A percentile compares a stretch with the other conserved stretches of the same genome.
These are phyloP conservation scores for Pteronura brasiliensis DNA, from an alignment of 2,113 vertebrate genomes.

Conservation along the genomic window DNA sequence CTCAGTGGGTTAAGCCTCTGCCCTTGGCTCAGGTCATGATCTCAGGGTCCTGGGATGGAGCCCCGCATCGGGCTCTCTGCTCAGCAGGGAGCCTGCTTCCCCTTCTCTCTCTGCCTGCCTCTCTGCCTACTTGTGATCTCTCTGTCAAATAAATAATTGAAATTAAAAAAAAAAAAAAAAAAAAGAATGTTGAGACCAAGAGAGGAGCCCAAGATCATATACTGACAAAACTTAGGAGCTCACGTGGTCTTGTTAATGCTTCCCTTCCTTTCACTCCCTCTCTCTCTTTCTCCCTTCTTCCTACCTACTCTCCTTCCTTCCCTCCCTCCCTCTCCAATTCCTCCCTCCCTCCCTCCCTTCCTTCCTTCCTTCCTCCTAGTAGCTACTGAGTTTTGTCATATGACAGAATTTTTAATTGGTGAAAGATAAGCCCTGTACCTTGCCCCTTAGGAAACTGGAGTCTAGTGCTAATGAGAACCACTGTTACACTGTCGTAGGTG, in stretches of 20 bases:
- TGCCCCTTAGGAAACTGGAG: neutral
- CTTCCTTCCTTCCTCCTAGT: neutral
- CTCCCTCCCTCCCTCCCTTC: neutral
- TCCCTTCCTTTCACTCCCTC: neutral
- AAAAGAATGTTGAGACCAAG: neutral
- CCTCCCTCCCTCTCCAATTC: too few species aligned
- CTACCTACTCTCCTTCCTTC: too few species aligned
- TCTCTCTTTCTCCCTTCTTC: too few species aligned
- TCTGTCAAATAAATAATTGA: too few species aligned
- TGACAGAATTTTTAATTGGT: neutral
- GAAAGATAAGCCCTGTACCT: neutral
- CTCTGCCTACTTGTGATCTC: too few species aligned
- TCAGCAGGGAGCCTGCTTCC: too few species aligned
- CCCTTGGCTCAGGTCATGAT: too few species aligned
- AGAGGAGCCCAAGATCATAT: neutral
- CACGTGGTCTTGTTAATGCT: neutral
- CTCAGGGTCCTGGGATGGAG: too few species aligned
- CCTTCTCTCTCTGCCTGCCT: too few species aligned
- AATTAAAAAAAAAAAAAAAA: too few species aligned
- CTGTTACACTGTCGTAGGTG: neutral
- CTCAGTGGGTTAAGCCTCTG: too few species aligned
- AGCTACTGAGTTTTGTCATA: neutral
- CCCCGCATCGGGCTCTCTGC: too few species aligned
- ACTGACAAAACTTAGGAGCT: neutral
- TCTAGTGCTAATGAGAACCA: neutral